Evolutionary conservation across 2,113 vertebrate species (phyloP).

Genomic region (Lanius ludovicianus): DNA sequence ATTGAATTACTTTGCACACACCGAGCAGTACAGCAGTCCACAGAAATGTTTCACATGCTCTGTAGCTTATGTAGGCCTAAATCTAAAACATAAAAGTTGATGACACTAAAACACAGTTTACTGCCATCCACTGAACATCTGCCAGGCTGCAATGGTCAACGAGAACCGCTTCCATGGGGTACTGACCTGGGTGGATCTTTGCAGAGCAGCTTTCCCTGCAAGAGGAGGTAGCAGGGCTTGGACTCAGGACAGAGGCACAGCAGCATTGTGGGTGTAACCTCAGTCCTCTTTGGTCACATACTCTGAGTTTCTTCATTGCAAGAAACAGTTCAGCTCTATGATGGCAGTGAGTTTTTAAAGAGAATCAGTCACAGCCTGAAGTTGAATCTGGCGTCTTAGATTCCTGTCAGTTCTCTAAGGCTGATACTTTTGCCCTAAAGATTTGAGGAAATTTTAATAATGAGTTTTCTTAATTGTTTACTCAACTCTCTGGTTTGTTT

Average conservation of each 20-base stretch:
- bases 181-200: not conserved
- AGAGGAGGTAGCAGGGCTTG: not conserved
- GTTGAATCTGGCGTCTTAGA: not conserved
- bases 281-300: not conserved
- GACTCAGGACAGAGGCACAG: not conserved
- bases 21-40: not conserved
- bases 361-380: fast-evolving
- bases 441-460: not conserved
- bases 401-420: not conserved
- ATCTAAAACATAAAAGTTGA: not conserved
- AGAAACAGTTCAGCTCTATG: not conserved
- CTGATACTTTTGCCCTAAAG: not conserved
- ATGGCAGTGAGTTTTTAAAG: not conserved
- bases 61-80: not conserved
- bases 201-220: not conserved
- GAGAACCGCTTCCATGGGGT: not conserved
- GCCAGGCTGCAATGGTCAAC: not conserved
- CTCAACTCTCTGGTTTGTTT: not conserved
- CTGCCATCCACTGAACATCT: not conserved
- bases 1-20: not conserved
- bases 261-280: fast-evolving
- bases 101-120: not conserved
- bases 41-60: not conserved
- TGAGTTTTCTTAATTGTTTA: not conserved
- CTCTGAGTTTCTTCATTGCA: not conserved